phyloP scores from a whole-genome alignment of 2,888 invertebrate species.

The Cataglyphis albicans region DNA sequence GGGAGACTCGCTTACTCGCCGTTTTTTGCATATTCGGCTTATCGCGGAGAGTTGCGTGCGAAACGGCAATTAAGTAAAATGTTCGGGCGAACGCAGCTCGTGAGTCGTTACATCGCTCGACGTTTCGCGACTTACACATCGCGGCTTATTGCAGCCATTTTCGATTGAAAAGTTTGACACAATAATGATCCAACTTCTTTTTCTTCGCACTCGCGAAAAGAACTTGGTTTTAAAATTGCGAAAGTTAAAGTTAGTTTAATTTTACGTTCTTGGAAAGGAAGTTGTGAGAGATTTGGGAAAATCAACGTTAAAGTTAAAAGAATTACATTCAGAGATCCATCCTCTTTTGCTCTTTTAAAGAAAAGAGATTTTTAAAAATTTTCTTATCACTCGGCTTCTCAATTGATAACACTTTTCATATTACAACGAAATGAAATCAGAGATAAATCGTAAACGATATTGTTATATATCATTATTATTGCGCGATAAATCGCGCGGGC shows the following conservation, averaged over 20 bases:
- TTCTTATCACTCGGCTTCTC: background rate
- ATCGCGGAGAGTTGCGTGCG: constrained; percentile 1
- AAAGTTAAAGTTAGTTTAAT: constrained; percentile 25
- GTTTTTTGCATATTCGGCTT: constrained; percentile 6
- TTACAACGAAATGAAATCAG: background rate
- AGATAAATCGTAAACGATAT: constrained; percentile 31
- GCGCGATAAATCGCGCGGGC: constrained; percentile 27
- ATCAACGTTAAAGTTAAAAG: background rate
- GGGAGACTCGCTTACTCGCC: constrained; percentile 26
- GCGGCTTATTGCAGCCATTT: background rate
- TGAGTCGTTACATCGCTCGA: background rate
- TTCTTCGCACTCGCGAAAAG: no score
- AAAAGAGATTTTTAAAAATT: background rate
- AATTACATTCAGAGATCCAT: background rate
- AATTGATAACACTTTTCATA: background rate
- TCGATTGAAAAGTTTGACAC: background rate
- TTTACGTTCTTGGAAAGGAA: background rate
- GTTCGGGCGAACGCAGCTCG: background rate
- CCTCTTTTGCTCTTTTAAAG: background rate
- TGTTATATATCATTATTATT: background rate
- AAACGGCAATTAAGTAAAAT: constrained; percentile 24
- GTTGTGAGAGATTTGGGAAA: background rate
- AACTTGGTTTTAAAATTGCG: constrained; percentile 3
- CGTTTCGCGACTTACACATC: background rate
- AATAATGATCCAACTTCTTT: background rate